Evolutionary conservation across 2,113 vertebrate genomes (phyloP), one percentile per base, ranked within the genome.

Genomic region (Trachemys scripta): DNA sequence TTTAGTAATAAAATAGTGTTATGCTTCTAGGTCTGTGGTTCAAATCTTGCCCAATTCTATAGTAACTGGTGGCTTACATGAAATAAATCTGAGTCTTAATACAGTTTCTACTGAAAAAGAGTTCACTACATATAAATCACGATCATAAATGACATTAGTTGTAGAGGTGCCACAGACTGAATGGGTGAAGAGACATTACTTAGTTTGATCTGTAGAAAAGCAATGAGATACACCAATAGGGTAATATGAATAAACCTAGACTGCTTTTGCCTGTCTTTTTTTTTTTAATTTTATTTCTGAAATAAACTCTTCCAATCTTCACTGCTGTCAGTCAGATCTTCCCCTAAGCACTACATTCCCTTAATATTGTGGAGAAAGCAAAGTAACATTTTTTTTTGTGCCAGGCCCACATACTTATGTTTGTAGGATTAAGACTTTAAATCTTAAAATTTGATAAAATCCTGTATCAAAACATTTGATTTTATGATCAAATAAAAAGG

Each of bases 111-210:
- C 89, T 85, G 4, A 5, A 76, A 31, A 82, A 24, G 4, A 35
- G 9, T 35, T 84, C 75, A 49, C 59, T 12, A 25, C 29, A 88
- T 50, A 96, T 69, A 45, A 92, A 50, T 6, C 38, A n/a, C 53
- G 19, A 10, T 10, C 75, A 47, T 53, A 54, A 57, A 57, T 35
- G 6, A 0, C 5, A n/a, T 0, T 0, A 90, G 47, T 69, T 81
- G 13, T 2, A 62, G 27, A 83, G 19, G 57, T 42, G 76, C 50
- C 38, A 78, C 3, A 24, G 42, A 78, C 42, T 78, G 24, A 76
- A 78, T 78, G 10, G 75, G 24, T 47, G 42, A 78, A 47, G 75
- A 20, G 10, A 75, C 38, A 42, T 24, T 24, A 19, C 59, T 62
- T 62, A 35, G 13, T 62, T 62, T 69, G 35, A n/a, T 16, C 62